Evolutionary conservation across 2,888 invertebrate species (phyloP).

Genomic region (Elysia crispata): DNA sequence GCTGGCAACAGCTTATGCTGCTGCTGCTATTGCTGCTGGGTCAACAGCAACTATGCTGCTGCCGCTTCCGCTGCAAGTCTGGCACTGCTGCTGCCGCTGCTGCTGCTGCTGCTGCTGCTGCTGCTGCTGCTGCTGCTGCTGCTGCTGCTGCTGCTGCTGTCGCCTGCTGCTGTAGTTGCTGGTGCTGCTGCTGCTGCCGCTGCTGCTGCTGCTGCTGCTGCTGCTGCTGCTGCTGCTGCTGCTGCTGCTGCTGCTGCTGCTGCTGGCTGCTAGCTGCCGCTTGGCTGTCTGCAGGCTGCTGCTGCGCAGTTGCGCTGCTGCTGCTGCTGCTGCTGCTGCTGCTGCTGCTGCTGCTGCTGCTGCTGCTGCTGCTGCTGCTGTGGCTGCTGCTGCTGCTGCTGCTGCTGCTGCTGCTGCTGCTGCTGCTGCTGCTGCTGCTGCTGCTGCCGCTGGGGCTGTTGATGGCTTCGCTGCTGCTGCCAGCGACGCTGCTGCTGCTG

Average conservation of each 20-base stretch:
- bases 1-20: background rate
- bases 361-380: no score
- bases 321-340: background rate
- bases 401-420: background rate
- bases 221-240: background rate
- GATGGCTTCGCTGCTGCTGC: constrained; percentile 1
- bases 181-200: background rate
- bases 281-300: background rate
- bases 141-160: background rate
- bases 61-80: background rate
- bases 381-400: constrained; percentile 13
- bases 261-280: no score
- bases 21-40: no score
- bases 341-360: background rate
- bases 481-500: no score
- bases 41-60: background rate
- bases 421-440: constrained; percentile 13
- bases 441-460: background rate
- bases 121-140: background rate
- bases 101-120: constrained; percentile 4
- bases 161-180: background rate
- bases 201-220: constrained; percentile 4
- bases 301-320: background rate
- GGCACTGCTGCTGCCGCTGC: background rate
- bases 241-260: background rate